Evolutionary conservation across 2,113 vertebrate species (phyloP).

Genomic region (Pelvicachromis taeniatus): DNA sequence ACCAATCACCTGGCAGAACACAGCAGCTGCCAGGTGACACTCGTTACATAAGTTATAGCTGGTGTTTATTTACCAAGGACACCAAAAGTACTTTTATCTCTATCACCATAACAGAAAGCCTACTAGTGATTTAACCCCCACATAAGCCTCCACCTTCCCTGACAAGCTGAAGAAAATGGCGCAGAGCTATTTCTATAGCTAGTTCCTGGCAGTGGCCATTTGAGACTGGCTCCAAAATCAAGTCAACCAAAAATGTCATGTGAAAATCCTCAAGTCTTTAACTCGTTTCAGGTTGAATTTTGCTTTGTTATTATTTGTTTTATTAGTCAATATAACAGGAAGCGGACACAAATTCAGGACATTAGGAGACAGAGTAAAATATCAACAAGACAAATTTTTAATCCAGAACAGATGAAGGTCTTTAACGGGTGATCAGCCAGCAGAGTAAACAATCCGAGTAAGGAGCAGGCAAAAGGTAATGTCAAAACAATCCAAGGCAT

Average conservation of each 20-base stretch:
- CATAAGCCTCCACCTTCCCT: background rate
- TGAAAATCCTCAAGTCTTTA: background rate
- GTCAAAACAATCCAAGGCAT: no score
- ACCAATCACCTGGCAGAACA: no score
- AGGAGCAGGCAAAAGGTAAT: background rate
- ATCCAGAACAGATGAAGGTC: background rate
- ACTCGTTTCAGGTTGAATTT: background rate
- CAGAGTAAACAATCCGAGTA: no score
- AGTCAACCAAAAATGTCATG: background rate
- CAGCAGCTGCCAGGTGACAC: no score
- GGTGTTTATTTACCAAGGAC: background rate
- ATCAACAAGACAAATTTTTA: background rate
- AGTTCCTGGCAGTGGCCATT: background rate
- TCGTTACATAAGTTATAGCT: no score
- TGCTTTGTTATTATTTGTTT: background rate
- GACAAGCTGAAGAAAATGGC: background rate
- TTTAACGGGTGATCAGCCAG: no score
- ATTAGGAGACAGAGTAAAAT: background rate
- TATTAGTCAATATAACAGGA: background rate
- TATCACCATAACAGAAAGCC: background rate
- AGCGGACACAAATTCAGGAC: background rate
- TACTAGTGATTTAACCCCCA: background rate
- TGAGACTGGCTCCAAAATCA: background rate
- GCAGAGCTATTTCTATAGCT: background rate
- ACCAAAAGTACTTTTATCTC: background rate